These are phyloP conservation scores for Eurystomus glaucurus DNA, from an alignment of 2,797 vertebrate genomes.

Conservation along the genomic window DNA sequence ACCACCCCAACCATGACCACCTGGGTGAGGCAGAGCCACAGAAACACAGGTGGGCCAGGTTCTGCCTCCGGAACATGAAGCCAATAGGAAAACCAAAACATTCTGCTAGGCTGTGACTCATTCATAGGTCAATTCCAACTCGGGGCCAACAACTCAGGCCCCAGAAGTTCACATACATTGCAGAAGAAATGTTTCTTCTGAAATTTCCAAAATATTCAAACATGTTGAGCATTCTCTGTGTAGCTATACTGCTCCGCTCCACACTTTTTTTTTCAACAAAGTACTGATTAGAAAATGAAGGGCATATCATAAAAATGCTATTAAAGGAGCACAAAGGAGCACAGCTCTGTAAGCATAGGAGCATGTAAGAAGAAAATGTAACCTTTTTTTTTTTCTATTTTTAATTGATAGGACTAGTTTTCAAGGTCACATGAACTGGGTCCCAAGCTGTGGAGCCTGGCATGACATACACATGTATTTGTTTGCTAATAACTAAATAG, in stretches of 20 bases:
- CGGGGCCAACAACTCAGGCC: too few relatives aligned
- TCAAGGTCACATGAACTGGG: neutral
- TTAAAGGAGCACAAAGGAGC: neutral
- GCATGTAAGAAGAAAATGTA: fast-evolving
- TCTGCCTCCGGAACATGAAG: too few relatives aligned
- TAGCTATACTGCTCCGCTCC: neutral
- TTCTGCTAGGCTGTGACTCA: too few relatives aligned
- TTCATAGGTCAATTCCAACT: too few relatives aligned
- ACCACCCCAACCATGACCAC: too few relatives aligned
- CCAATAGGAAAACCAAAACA: too few relatives aligned
- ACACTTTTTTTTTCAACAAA: neutral
- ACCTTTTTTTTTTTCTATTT: neutral
- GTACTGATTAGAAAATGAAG: neutral
- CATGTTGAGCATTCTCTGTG: neutral
- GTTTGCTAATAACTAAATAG: neutral
- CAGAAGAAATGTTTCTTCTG: neutral
- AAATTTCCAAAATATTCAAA: neutral
- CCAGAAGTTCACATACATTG: neutral
- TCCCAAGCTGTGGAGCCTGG: neutral
- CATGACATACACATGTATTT: neutral
- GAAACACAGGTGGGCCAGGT: too few relatives aligned
- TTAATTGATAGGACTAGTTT: neutral
- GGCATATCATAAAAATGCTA: neutral
- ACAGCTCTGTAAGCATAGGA: neutral
- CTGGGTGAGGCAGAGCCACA: too few relatives aligned